Base-by-base conservation (phyloP, 2,888 invertebrate genomes). In the Gryllus longicercus region DNA sequence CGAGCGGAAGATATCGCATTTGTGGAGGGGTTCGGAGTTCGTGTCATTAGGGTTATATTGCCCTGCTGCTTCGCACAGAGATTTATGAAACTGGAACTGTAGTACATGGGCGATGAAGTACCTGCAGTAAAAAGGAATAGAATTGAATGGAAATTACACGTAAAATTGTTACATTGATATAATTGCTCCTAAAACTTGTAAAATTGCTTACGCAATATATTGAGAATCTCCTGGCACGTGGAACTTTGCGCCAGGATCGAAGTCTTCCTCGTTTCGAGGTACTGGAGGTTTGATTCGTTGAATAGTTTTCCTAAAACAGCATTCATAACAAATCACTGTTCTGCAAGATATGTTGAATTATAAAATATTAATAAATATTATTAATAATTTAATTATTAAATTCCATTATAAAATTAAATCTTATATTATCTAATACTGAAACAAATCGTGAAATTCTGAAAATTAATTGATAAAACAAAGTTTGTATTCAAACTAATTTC, bases 31-130 rank as follows among this genome's bases (percentile, higher is more conserved):
- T 18, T 82, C 81, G 11, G 81, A 78, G 21, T 82, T 80, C 10
- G 83, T 82, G 75, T 83, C 80, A 18, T 79, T 78, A 2, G 84
- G 83, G 12, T 86, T 87, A 12, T 84, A 83, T 79, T 88, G 86
- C 5, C 86, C 87, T 0, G 89, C 87, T 1, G 85, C 87, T 14
- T 85, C 83, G 84, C 90, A 90, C 75, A 89, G 84, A 4, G 87
- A 86, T 82, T 88, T 85, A 84, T 89, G 88, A 81, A 90, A 86
- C 84, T 89, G 89, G 85, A 89, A 90, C 85, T 90, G 89, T 10
- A 89, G 85, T 63, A 90, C 86, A 82, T 86, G 87, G 79, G 88
- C 87, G 38, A 89, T 87, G 83, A 89, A 89, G 83, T 89, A 89
- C 81, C 89, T 86, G 82, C 80, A 84, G 82, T 84, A 23, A 38